Conservation (phyloP, 1,140 invertebrate genomes). For the Drosophila willistoni region DNA sequence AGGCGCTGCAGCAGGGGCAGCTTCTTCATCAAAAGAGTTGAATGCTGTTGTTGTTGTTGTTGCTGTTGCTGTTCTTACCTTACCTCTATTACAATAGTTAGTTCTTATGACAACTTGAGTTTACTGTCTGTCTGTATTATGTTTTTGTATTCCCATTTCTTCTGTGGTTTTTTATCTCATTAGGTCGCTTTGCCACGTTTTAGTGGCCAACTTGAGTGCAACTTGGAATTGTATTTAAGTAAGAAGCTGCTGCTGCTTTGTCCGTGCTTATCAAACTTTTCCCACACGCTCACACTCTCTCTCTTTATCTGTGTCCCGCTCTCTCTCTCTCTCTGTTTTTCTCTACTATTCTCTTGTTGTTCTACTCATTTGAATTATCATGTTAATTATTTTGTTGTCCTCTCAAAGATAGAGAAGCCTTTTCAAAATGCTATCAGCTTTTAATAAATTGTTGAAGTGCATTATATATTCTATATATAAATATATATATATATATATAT, state of each 20-base stretch:
- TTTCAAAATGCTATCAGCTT: conserved; percentile 46
- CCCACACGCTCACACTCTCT: background rate
- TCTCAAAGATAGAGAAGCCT: conserved; percentile 44
- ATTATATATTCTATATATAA: conserved; percentile 9
- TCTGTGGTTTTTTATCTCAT: conserved; percentile 38
- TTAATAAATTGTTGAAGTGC: conserved; percentile 41
- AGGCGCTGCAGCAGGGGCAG: conserved; percentile 56
- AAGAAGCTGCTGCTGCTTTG: conserved; percentile 54
- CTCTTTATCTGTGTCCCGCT: conserved; percentile 2
- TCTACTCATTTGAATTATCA: conserved; percentile 35
- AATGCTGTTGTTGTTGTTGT: conserved; percentile 19
- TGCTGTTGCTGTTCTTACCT: conserved; percentile 10
- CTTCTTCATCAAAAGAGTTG: conserved; percentile 27
- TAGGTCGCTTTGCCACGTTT: conserved; percentile 59
- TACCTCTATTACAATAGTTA: conserved; percentile 50
- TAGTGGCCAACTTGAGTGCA: conserved; percentile 58
- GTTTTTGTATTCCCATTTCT: background rate
- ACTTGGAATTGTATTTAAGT: conserved; percentile 34
- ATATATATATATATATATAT: conserved; percentile 30
- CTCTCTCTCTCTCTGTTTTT: background rate
- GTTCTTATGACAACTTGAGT: conserved; percentile 44
- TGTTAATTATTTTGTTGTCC: conserved; percentile 22
- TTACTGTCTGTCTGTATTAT: conserved; percentile 26
- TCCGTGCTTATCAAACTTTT: conserved; percentile 55
- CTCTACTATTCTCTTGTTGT: background rate